phyloP scores from a whole-genome alignment of 2,888 invertebrate genomes.

The Ditula angustiorana region DNA sequence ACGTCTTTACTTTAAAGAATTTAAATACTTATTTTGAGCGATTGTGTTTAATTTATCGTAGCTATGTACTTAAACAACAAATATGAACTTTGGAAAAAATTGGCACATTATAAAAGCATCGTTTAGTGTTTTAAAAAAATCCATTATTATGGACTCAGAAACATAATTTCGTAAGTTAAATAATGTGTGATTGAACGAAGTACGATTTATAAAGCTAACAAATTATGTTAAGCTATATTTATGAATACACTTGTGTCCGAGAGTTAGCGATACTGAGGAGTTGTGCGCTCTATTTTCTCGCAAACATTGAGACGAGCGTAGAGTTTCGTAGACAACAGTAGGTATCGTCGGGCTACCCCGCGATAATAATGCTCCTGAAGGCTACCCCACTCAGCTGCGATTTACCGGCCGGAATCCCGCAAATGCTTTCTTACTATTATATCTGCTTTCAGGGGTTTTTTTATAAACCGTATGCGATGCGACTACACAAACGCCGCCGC shows the following conservation, averaged over 20 bases:
- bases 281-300: background rate
- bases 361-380: background rate
- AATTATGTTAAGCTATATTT: no score
- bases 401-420: background rate
- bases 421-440: background rate
- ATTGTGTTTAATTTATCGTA: background rate
- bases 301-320: background rate
- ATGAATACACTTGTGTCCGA: no score
- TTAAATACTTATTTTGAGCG: conserved; percentile 5
- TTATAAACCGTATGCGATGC: background rate
- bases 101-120: conserved; percentile 8
- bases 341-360: background rate
- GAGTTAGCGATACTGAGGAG: background rate
- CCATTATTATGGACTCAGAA: no score
- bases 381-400: background rate
- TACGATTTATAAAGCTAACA: no score
- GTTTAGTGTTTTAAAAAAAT: no score
- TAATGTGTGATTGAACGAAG: no score
- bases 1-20: background rate
- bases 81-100: background rate
- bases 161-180: no score
- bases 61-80: background rate
- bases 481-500: no score
- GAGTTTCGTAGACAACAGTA: background rate
- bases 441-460: background rate